These are phyloP conservation scores for Tautogolabrus adspersus DNA, from an alignment of 2,113 vertebrate genomes.

Conservation along the genomic window DNA sequence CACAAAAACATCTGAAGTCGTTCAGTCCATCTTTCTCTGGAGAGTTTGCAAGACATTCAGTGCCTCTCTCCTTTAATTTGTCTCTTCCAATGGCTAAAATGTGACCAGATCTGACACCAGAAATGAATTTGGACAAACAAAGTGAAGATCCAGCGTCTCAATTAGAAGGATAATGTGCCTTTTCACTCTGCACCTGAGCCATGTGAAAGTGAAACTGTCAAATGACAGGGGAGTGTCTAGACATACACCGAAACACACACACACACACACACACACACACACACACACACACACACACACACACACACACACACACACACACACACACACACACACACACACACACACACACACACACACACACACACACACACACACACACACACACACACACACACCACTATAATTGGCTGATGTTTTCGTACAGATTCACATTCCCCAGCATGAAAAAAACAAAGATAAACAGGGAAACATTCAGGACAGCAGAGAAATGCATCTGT, in stretches of 20 bases:
- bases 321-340: slow-evolving; percentile 15
- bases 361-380: slow-evolving; percentile 21
- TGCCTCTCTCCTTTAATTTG: slow-evolving; percentile 9
- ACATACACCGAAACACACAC: slow-evolving; percentile 37
- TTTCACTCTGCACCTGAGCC: slow-evolving; percentile 29
- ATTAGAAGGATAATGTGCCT: neutral
- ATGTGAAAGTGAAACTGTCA: slow-evolving; percentile 12
- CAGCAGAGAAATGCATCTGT: neutral
- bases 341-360: slow-evolving; percentile 15
- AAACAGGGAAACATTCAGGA: slow-evolving; percentile 5
- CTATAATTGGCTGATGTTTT: slow-evolving; percentile 4
- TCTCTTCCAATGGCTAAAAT: slow-evolving; percentile 13
- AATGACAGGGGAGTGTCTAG: slow-evolving; percentile 61
- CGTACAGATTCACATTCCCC: neutral
- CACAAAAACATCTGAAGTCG: neutral
- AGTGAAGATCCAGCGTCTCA: slow-evolving; percentile 8
- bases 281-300: slow-evolving; percentile 17
- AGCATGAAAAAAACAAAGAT: slow-evolving; percentile 3
- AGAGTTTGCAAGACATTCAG: neutral
- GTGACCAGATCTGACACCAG: slow-evolving; percentile 12
- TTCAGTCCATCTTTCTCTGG: neutral
- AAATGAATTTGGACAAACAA: slow-evolving; percentile 20
- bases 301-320: slow-evolving; percentile 18
- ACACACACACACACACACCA: slow-evolving; percentile 13
- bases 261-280: slow-evolving; percentile 17